These are phyloP conservation scores for Xylophagus ater DNA, from an alignment of 2,888 invertebrate genomes.

Conservation along the genomic window DNA sequence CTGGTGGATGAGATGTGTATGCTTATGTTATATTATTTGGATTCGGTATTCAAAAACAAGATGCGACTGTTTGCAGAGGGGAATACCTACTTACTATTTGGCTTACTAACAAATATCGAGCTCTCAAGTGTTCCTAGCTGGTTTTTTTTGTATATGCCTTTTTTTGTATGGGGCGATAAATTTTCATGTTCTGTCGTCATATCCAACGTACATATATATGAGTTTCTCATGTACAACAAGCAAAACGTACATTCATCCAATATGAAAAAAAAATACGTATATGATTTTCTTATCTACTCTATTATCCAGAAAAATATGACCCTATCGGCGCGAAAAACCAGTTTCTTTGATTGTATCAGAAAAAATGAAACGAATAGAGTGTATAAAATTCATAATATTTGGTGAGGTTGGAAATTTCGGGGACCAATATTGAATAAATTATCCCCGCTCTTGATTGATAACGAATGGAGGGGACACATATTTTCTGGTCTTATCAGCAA, in stretches of 20 bases:
- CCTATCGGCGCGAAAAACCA: conserved; percentile 1
- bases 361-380: conserved; percentile 2
- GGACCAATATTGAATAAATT: conserved; percentile 7
- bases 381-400: too few species aligned
- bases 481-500: conserved; percentile 1
- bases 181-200: too few species aligned
- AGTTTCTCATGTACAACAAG: too few species aligned
- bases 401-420: too few species aligned
- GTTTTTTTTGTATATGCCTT: conserved; percentile 4
- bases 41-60: conserved; percentile 20
- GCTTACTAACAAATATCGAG: conserved; percentile 41
- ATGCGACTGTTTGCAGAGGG: conserved; percentile 44
- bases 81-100: conserved; percentile 42
- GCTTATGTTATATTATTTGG: conserved; percentile 14
- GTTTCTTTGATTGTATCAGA: not conserved
- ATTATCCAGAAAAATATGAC: not conserved
- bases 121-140: conserved; percentile 34
- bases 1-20: conserved; percentile 14
- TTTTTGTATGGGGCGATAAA: too few species aligned
- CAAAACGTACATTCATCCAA: too few species aligned
- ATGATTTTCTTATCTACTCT: conserved; percentile 5
- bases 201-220: too few species aligned
- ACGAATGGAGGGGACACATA: conserved; percentile 2
- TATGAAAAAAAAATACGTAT: too few species aligned
- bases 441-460: conserved; percentile 3